phyloP scores from a whole-genome alignment of 2,888 invertebrate species.

The Drosophila koepferae region DNA sequence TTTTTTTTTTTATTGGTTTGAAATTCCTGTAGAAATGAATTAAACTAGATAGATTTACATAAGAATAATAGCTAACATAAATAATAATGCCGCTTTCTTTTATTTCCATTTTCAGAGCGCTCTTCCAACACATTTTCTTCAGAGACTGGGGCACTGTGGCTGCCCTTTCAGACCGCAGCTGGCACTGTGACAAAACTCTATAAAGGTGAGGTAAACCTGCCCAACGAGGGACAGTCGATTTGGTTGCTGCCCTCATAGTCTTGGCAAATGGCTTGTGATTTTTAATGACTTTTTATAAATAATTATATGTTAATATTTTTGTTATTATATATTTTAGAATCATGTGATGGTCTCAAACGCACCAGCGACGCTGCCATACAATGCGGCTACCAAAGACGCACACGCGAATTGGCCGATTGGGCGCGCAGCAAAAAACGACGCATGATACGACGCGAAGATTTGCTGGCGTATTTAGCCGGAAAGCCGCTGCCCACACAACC shows the following conservation, averaged over 20 bases:
- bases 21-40: not conserved
- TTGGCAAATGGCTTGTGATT: not conserved
- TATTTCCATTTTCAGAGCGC: slow-evolving; percentile 86
- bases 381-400: slow-evolving; percentile 90
- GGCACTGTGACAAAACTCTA: slow-evolving; percentile 91
- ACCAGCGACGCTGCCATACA: slow-evolving; percentile 90
- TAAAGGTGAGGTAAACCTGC: slow-evolving; percentile 87
- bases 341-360: slow-evolving; percentile 89
- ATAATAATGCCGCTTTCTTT: not conserved
- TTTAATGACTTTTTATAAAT: not conserved
- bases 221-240: not conserved
- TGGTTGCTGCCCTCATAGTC: not conserved
- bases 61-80: too few relatives aligned
- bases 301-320: not conserved
- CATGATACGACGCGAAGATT: slow-evolving; percentile 91
- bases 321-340: slow-evolving; percentile 86
- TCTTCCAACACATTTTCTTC: slow-evolving; percentile 84
- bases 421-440: slow-evolving; percentile 89
- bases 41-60: not conserved
- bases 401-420: slow-evolving; percentile 91
- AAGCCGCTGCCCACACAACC: slow-evolving; percentile 88
- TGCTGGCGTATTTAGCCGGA: slow-evolving; percentile 91
- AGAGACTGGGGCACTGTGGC: slow-evolving; percentile 89
- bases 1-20: too few relatives aligned
- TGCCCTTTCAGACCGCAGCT: slow-evolving; percentile 92